Base-by-base conservation (phyloP, 2,888 invertebrate species). In the Athalia circularis region DNA sequence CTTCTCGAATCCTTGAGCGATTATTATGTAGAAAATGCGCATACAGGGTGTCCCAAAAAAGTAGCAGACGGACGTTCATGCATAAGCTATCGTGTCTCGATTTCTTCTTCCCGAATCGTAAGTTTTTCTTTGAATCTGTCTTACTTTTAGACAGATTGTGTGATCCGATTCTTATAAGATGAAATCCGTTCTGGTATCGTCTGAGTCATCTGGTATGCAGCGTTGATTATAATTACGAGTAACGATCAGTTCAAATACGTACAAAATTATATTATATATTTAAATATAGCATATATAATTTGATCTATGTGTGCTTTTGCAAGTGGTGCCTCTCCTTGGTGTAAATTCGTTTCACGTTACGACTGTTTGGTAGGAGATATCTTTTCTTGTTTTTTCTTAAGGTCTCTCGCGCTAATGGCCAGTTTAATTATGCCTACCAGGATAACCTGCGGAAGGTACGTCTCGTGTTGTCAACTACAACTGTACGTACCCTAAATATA, bases 361-460 rank as follows among this genome's bases (percentile, higher is more conserved):
- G 82, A 83, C 84, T 83, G 83, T 87, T 87, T 86, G 87, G 87
- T 88, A 87, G 88, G 87, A 88, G 86, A 87, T 87, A 83, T 87
- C 85, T 88, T 87, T 88, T 88, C 86, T 88, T 88, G 83, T 92
- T 91, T 93, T 92, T 93, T 92, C 93, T 92, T 91, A 93, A 93
- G 93, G 93, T 93, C 91, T 92, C 93, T 91, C 93, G 93, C 91
- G 93, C 87, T 90, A 91, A 91, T 90, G 90, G 90, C 92, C 93
- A 93, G 93, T 93, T 93, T 92, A 92, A 92, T 92, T 93, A 93
- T 93, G 93, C 93, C 92, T 93, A 93, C 92, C 93, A 93, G 92
- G 94, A 94, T 91, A 93, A 92, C 92, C 93, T 93, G 84, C 87
- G 86, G 88, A 88, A 89, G 88, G 89, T 89, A 89, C 85, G 88